Evolutionary conservation across 2,113 vertebrate species (phyloP).

Genomic region (human (Homo sapiens)): DNA sequence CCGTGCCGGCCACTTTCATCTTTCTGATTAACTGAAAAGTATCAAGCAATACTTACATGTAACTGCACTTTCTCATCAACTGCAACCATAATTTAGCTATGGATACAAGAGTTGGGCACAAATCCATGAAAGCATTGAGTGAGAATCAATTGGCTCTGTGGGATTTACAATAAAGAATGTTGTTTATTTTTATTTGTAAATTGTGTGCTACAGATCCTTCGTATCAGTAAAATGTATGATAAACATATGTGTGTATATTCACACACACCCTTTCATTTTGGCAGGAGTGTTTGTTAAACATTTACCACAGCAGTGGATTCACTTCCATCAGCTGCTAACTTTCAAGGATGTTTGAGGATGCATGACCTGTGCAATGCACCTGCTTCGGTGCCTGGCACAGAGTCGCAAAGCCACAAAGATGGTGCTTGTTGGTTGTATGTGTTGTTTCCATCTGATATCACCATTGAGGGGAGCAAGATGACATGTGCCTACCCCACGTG

Average conservation of each 20-base stretch:
- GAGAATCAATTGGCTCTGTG: not conserved
- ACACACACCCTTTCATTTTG: not conserved
- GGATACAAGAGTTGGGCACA: not conserved
- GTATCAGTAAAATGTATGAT: not conserved
- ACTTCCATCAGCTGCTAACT: no score
- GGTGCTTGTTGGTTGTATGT: rapidly evolving
- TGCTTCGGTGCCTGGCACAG: not conserved
- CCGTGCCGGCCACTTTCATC: not conserved
- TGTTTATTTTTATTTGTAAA: not conserved
- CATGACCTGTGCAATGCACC: rapidly evolving
- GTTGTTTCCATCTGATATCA: rapidly evolving
- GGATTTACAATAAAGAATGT: not conserved
- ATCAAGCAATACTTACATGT: not conserved
- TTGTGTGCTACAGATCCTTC: not conserved
- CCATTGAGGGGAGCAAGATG: rapidly evolving
- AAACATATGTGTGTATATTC: rapidly evolving
- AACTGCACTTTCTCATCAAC: not conserved
- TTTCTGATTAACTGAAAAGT: not conserved
- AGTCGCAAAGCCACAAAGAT: rapidly evolving
- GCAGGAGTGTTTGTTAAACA: not conserved
- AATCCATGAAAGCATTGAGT: not conserved
- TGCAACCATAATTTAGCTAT: not conserved
- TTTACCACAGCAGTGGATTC: not conserved
- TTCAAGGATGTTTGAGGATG: no score
- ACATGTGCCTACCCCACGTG: rapidly evolving